phyloP scores from a whole-genome alignment of 2,113 vertebrate genomes.

The Silurus glanis region DNA sequence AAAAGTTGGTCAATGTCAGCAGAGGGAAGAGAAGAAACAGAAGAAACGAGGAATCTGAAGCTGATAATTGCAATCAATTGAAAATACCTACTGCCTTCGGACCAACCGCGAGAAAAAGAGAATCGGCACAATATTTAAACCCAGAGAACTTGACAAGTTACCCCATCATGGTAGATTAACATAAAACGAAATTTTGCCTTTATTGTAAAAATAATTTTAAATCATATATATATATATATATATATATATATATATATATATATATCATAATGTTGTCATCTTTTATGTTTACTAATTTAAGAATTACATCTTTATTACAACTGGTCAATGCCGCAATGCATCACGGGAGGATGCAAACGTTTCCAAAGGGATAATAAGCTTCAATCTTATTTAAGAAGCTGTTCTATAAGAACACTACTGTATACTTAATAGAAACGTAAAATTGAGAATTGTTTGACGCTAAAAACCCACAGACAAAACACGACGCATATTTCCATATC shows the following conservation, averaged over 20 bases:
- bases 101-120: conserved; percentile 35
- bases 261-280: too few relatives aligned
- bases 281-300: background rate
- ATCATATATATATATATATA: background rate
- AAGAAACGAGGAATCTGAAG: conserved; percentile 62
- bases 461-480: background rate
- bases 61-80: conserved; percentile 63
- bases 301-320: background rate
- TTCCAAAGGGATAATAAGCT: background rate
- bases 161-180: background rate
- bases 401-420: background rate
- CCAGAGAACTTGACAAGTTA: too few relatives aligned
- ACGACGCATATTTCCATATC: background rate
- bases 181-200: rapidly evolving
- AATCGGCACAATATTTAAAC: background rate
- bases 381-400: background rate
- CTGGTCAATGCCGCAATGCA: background rate
- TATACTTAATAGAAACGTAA: background rate
- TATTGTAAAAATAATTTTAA: background rate
- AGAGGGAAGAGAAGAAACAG: conserved; percentile 58
- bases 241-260: too few relatives aligned
- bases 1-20: conserved; percentile 55
- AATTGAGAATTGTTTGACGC: background rate
- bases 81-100: conserved; percentile 58
- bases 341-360: background rate